phyloP scores from a whole-genome alignment of 2,113 vertebrate genomes.

The Stictonetta naevosa region DNA sequence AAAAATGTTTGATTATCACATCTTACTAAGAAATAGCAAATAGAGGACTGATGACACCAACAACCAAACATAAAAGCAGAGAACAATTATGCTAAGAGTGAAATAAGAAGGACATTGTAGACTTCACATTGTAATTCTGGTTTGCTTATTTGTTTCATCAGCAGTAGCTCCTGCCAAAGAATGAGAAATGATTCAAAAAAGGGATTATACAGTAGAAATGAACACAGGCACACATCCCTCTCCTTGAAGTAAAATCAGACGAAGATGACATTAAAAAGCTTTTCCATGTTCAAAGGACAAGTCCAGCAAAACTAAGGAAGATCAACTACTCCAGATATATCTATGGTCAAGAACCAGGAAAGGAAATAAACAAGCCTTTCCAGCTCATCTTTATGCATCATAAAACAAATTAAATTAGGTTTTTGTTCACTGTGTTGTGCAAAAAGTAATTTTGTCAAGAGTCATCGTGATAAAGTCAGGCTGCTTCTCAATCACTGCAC shows the following conservation, averaged over 20 bases:
- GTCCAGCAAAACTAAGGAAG: constrained; percentile 5
- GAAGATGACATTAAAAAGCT: background rate
- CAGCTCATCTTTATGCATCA: constrained; percentile 57
- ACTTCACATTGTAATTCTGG: background rate
- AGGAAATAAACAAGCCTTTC: constrained; percentile 30
- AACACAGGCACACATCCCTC: fast-evolving
- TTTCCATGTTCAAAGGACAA: background rate
- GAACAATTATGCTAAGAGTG: background rate
- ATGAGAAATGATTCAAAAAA: background rate
- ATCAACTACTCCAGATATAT: background rate
- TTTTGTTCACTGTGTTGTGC: constrained; percentile 49
- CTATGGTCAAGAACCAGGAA: constrained; percentile 10
- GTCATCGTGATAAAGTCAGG: constrained; percentile 12
- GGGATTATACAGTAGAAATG: background rate
- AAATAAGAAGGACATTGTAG: background rate
- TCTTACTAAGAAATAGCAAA: background rate
- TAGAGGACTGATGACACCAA: background rate
- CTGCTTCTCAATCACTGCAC: constrained; percentile 30
- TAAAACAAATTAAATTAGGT: constrained; percentile 56
- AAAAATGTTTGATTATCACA: background rate
- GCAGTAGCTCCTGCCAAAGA: background rate
- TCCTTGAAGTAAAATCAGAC: background rate
- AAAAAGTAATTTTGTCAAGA: constrained; percentile 54
- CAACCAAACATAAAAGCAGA: background rate
- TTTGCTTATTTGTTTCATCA: background rate